These are phyloP conservation scores for Dolichomitus sp. DNA, from an alignment of 2,888 invertebrate species.

Conservation along the genomic window DNA sequence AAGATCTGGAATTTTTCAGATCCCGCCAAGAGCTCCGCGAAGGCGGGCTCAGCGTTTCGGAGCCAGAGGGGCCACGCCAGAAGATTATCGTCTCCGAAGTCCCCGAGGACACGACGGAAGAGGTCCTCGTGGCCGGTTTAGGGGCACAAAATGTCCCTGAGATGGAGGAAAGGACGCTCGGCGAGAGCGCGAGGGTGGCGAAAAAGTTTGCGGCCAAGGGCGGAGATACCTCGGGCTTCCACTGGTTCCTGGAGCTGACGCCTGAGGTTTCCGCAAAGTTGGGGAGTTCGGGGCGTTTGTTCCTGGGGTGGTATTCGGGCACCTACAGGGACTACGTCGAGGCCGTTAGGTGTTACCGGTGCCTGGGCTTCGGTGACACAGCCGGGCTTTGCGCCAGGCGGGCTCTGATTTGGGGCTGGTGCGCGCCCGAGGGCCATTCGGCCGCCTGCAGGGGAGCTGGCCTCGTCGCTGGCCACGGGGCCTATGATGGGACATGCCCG, in stretches of 20 bases:
- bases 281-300: background rate
- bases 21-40: background rate
- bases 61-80: background rate
- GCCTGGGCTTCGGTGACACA: no score
- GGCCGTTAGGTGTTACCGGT: constrained; percentile 2
- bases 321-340: constrained; percentile 24
- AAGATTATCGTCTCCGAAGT: constrained; percentile 3
- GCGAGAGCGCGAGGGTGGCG: no score
- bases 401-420: background rate
- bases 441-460: constrained; percentile 1
- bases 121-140: background rate
- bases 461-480: background rate
- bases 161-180: no score
- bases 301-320: constrained; percentile 36
- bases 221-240: background rate
- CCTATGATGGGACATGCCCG: background rate
- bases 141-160: no score
- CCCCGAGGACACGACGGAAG: background rate
- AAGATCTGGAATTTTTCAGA: constrained; percentile 11
- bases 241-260: constrained; percentile 19
- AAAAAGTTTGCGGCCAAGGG: background rate
- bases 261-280: background rate
- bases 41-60: constrained; percentile 12
- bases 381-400: no score
- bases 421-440: background rate